These are phyloP conservation scores for Actinia equina DNA, from an alignment of 64 coral and sea anemone genomes.

Conservation along the genomic window DNA sequence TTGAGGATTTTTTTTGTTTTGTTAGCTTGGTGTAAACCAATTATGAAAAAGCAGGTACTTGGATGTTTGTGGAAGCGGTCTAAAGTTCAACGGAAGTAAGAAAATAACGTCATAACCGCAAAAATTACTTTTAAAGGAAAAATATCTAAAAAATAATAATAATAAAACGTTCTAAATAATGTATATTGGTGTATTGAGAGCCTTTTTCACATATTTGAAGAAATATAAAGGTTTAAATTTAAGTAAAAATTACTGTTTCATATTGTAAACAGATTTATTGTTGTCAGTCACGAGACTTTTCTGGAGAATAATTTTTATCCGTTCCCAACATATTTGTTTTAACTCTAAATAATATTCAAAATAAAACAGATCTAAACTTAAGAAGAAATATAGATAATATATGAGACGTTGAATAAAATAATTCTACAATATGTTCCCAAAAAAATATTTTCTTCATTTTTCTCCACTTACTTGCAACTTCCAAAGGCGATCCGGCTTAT, in stretches of 20 bases:
- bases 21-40: neutral
- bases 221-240: neutral
- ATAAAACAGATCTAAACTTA: neutral
- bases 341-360: neutral
- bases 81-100: neutral
- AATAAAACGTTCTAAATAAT: neutral
- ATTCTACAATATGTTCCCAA: neutral
- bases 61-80: neutral
- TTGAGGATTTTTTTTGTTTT: neutral
- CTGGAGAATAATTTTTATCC: neutral
- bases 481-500: slow-evolving; percentile 66
- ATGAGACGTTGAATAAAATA: neutral
- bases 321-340: neutral
- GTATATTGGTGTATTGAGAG: neutral
- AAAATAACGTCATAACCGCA: neutral
- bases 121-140: neutral
- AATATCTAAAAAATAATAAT: neutral
- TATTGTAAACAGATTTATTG: neutral
- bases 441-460: neutral
- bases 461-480: slow-evolving; percentile 66
- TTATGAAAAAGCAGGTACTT: neutral
- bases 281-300: slow-evolving; percentile 2
- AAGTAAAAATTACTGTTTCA: neutral
- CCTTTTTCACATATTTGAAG: neutral
- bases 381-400: neutral